Evolutionary conservation across 2,888 invertebrate genomes (phyloP).

Genomic region (Galeopsomyia nigrocyanea): DNA sequence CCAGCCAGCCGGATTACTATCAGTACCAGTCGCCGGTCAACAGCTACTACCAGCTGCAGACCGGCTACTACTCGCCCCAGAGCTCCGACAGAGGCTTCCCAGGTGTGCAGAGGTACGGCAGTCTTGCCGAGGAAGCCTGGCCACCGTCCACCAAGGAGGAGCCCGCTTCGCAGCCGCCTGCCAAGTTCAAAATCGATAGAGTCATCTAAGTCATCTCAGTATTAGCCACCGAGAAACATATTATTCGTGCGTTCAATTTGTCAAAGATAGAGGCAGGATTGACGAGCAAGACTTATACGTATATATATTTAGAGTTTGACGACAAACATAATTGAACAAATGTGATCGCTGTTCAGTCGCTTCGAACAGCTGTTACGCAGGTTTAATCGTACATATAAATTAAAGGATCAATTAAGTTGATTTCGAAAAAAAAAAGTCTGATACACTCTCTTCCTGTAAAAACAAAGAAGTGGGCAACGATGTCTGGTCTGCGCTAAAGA

Average conservation of each 20-base stretch:
- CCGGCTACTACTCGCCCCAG: conserved; percentile 66
- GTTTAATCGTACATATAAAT: conserved; percentile 19
- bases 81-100: conserved; percentile 63
- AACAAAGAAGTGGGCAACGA: neutral
- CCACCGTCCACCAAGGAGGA: conserved; percentile 58
- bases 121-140: conserved; percentile 65
- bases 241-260: too few relatives aligned
- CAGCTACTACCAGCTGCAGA: conserved; percentile 62
- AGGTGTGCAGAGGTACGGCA: conserved; percentile 64
- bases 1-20: conserved; percentile 56
- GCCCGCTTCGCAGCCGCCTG: conserved; percentile 56
- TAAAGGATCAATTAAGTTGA: conserved; percentile 40
- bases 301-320: neutral
- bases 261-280: too few relatives aligned
- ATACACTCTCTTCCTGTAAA: conserved; percentile 27
- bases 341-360: conserved; percentile 1
- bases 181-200: conserved; percentile 54
- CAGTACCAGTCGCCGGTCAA: conserved; percentile 55
- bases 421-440: conserved; percentile 30
- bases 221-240: neutral
- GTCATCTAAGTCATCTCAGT: conserved; percentile 30
- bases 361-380: conserved; percentile 17
- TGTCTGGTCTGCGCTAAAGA: too few relatives aligned
- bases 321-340: conserved; percentile 11
- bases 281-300: neutral